phyloP scores from a whole-genome alignment of 2,797 vertebrate species.

The Pagetopsis macropterus region DNA sequence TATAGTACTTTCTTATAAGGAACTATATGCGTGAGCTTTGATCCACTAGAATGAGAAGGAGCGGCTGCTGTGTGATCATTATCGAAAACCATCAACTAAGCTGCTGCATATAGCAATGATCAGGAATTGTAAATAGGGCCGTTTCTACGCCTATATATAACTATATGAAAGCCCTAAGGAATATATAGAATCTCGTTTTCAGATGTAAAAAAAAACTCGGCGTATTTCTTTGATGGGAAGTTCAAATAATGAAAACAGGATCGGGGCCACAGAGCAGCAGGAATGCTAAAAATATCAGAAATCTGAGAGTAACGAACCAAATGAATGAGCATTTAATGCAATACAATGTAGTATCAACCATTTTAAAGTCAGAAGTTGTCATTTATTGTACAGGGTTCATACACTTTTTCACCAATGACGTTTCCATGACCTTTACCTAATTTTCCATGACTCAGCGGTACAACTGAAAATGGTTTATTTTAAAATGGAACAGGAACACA shows the following conservation, averaged over 20 bases:
- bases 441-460: no score
- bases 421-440: no score
- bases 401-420: no score
- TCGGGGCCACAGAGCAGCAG: background rate
- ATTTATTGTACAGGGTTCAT: background rate
- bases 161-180: conserved; percentile 20
- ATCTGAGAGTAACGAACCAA: background rate
- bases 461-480: no score
- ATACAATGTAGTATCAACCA: background rate
- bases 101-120: conserved; percentile 60
- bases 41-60: conserved; percentile 55
- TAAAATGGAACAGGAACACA: no score
- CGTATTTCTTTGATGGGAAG: conserved; percentile 3
- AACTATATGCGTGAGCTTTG: conserved; percentile 45
- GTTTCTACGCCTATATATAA: conserved; percentile 42
- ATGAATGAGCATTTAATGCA: background rate
- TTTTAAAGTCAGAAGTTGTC: background rate
- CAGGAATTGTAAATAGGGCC: conserved; percentile 24
- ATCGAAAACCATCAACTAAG: conserved; percentile 40
- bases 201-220: conserved; percentile 2
- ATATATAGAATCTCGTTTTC: conserved; percentile 17
- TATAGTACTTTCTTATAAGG: conserved; percentile 29
- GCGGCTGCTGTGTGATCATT: conserved; percentile 42
- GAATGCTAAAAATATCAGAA: background rate
- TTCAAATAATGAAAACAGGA: background rate